Conservation (phyloP, 1,140 invertebrate genomes). For the Cepaea nemoralis region DNA sequence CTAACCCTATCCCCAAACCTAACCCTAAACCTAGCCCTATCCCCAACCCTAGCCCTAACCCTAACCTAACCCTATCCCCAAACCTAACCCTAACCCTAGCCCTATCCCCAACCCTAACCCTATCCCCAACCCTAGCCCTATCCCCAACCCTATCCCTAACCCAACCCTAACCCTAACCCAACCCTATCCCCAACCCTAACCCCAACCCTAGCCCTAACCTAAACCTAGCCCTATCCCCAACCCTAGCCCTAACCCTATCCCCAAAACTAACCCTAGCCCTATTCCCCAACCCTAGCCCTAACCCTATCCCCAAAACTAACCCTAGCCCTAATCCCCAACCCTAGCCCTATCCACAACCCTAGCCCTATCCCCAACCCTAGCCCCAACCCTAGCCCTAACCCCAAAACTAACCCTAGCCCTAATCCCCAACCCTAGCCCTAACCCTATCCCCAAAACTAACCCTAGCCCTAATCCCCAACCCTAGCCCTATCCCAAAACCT, state of each 20-base stretch:
- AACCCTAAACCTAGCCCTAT: constrained; percentile 50
- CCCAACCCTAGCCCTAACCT: constrained; percentile 18
- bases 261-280: constrained; percentile 34
- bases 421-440: constrained; percentile 54
- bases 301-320: constrained; percentile 23
- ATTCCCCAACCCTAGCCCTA: constrained; percentile 44
- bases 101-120: background rate
- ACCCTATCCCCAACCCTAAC: constrained; percentile 41
- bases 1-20: constrained; percentile 49
- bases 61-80: constrained; percentile 51
- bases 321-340: constrained; percentile 37
- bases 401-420: constrained; percentile 50
- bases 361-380: constrained; percentile 51
- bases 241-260: constrained; percentile 33
- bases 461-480: constrained; percentile 58
- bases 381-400: constrained; percentile 53
- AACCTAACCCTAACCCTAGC: constrained; percentile 14
- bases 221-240: background rate
- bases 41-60: constrained; percentile 50
- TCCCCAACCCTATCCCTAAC: constrained; percentile 11
- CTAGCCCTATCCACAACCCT: constrained; percentile 45
- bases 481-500: constrained; percentile 57
- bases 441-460: constrained; percentile 56
- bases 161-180: constrained; percentile 40
- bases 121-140: background rate